Conservation (phyloP, 2,113 vertebrate species). For the Orientallactaga bullata region DNA sequence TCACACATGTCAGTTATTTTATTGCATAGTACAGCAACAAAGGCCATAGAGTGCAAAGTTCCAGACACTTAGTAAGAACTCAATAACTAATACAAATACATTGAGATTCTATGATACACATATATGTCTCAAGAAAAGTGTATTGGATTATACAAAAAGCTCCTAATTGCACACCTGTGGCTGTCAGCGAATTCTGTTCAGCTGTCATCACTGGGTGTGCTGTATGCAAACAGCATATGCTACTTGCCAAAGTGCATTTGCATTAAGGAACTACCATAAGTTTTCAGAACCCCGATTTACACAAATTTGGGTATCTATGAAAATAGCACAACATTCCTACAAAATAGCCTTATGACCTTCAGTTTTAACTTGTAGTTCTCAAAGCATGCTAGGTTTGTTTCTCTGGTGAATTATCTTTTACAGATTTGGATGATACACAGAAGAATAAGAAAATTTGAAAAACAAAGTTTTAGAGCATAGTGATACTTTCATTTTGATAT, state of each 20-base stretch:
- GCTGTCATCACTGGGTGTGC: neutral
- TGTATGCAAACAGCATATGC: neutral
- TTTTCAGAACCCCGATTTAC: conserved; percentile 11
- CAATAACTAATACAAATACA: neutral
- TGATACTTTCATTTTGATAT: neutral
- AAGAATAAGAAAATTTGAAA: conserved; percentile 5
- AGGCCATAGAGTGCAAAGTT: neutral
- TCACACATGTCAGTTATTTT: neutral
- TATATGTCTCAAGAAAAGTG: neutral
- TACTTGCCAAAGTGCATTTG: neutral
- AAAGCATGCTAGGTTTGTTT: neutral
- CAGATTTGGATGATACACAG: neutral
- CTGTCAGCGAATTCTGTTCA: neutral
- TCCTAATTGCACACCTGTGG: neutral
- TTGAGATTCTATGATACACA: neutral
- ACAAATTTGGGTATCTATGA: neutral
- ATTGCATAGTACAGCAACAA: neutral
- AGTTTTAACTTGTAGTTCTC: conserved; percentile 1
- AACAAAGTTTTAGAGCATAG: neutral
- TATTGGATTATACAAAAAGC: neutral
- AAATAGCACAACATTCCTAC: neutral
- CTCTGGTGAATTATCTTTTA: neutral
- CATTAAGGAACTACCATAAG: neutral
- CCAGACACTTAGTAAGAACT: neutral
- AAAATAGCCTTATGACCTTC: neutral